Conservation (phyloP, 92 coral and sea anemone species). For the Desmophyllum pertusum region DNA sequence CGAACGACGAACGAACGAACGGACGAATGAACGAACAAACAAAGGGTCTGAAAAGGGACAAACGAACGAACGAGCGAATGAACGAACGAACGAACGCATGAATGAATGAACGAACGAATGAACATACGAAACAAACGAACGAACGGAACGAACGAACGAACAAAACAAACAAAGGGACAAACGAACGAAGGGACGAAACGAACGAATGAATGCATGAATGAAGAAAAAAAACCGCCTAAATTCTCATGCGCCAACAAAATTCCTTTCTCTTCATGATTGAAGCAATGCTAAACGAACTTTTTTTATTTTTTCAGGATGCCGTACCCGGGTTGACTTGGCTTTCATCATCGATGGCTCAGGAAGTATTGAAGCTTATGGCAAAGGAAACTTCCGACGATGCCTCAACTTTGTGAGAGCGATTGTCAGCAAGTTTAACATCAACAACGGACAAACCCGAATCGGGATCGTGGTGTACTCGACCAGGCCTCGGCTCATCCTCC, state of each 20-base stretch:
- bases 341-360: conserved; percentile 84
- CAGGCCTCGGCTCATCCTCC: conserved; percentile 42
- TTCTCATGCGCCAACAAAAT: no score
- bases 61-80: no score
- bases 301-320: conserved; percentile 30
- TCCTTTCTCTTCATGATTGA: background rate
- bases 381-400: conserved; percentile 71
- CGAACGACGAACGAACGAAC: no score
- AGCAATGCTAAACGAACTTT: background rate
- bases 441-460: conserved; percentile 35
- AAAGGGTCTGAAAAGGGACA: no score
- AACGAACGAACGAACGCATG: no score
- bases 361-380: conserved; percentile 61
- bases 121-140: no score
- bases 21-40: no score
- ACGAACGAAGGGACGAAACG: no score
- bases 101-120: no score
- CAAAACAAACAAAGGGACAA: no score
- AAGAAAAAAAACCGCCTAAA: background rate
- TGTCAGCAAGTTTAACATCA: conserved; percentile 59
- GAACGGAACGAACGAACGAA: no score
- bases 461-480: conserved; percentile 34
- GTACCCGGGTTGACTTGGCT: conserved; percentile 69
- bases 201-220: no score
- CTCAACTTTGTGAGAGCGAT: conserved; percentile 70